Conservation (phyloP, 2,797 vertebrate species). For the Myripristis murdjan region DNA sequence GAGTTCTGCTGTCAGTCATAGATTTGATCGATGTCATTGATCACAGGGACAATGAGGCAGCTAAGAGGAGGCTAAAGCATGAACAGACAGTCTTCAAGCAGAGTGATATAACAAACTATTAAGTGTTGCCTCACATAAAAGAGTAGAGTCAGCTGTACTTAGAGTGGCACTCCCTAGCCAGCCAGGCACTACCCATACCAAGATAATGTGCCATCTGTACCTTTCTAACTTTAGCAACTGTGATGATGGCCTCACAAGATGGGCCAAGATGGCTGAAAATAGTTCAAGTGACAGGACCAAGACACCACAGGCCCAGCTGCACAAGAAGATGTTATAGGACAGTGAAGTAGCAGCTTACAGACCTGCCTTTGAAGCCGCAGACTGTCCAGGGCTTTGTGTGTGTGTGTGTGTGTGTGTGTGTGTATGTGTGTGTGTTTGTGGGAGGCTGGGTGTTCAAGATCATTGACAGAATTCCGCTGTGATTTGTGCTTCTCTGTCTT, state of each 20-base stretch:
- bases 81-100: background rate
- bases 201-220: slow-evolving; percentile 44
- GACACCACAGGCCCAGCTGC: slow-evolving; percentile 28
- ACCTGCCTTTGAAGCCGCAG: slow-evolving; percentile 2
- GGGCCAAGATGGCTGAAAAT: slow-evolving; percentile 64
- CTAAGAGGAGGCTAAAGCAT: background rate
- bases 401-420: background rate
- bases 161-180: slow-evolving; percentile 4
- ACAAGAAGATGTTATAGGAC: slow-evolving; percentile 25
- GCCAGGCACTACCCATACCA: slow-evolving; percentile 18
- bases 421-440: slow-evolving; percentile 5
- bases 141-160: background rate
- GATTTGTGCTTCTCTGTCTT: slow-evolving; percentile 12
- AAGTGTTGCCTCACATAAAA: slow-evolving; percentile 8
- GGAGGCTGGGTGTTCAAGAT: background rate
- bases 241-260: slow-evolving; percentile 33
- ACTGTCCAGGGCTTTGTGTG: background rate
- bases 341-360: slow-evolving; percentile 5
- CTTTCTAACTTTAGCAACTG: slow-evolving; percentile 72
- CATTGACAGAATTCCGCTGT: background rate
- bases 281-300: slow-evolving; percentile 61
- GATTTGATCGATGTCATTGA: slow-evolving; percentile 15
- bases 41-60: background rate
- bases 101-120: background rate
- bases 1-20: slow-evolving; percentile 1